These are phyloP conservation scores for Leptoclinus maculatus DNA, from an alignment of 2,797 vertebrate genomes.

Conservation along the genomic window DNA sequence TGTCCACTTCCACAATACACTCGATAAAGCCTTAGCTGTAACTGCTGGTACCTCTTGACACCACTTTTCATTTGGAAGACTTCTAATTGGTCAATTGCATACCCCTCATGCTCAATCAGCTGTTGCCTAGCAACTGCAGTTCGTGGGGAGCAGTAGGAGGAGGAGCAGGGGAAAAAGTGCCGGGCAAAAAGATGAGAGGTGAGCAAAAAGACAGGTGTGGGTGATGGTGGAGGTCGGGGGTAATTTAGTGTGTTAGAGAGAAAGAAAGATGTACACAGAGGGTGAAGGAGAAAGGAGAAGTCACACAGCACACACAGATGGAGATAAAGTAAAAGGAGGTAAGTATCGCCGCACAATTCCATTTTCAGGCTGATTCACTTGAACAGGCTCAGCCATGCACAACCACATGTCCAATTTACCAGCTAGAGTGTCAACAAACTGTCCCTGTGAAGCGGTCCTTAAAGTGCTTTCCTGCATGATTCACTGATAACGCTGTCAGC, in stretches of 20 bases:
- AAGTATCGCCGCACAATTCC: slow-evolving; percentile 62
- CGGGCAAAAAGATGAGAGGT: slow-evolving; percentile 49
- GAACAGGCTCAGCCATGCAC: slow-evolving; percentile 67
- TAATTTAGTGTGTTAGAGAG: slow-evolving; percentile 48
- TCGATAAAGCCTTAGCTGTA: slow-evolving; percentile 38
- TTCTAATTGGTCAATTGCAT: slow-evolving; percentile 84
- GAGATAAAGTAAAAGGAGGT: slow-evolving; percentile 51
- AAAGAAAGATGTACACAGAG: slow-evolving; percentile 12
- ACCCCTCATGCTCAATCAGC: slow-evolving; percentile 80
- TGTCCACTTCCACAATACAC: slow-evolving; percentile 29
- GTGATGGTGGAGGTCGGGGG: slow-evolving; percentile 47
- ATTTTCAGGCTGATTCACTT: slow-evolving; percentile 67
- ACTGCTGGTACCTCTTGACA: slow-evolving; percentile 72
- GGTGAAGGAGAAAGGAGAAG: slow-evolving; percentile 18
- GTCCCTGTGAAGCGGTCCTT: slow-evolving; percentile 58
- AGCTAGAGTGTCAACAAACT: slow-evolving; percentile 71
- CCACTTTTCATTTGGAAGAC: slow-evolving; percentile 78
- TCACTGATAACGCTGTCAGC: slow-evolving; percentile 59
- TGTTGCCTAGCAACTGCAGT: slow-evolving; percentile 83
- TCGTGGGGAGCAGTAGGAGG: slow-evolving; percentile 43
- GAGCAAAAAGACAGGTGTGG: slow-evolving; percentile 40
- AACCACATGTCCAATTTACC: slow-evolving; percentile 74
- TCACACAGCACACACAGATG: slow-evolving; percentile 27
- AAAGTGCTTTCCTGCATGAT: slow-evolving; percentile 50
- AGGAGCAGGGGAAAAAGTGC: slow-evolving; percentile 11